Percentiles rank a stretch among this genome's conserved stretches.
These are phyloP conservation scores for Sericinus montela DNA, from an alignment of 2,888 invertebrate species.

Conservation along the genomic window DNA sequence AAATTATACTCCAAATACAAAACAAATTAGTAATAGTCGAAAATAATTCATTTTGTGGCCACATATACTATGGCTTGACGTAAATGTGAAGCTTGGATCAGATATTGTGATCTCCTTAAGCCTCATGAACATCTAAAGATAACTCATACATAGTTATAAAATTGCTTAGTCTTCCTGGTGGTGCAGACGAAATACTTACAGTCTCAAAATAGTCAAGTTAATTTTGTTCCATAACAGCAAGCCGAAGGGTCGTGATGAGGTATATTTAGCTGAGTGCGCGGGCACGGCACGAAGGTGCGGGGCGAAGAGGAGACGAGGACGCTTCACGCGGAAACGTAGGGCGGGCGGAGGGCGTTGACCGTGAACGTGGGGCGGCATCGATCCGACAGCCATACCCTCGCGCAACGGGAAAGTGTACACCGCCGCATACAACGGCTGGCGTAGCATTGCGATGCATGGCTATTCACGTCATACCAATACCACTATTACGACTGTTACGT, in stretches of 20 bases:
- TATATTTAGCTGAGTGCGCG: slow-evolving; percentile 61
- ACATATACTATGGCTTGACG: no score
- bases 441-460: slow-evolving; percentile 16
- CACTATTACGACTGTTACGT: slow-evolving; percentile 9
- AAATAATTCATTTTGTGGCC: no score
- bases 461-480: slow-evolving; percentile 13
- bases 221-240: slow-evolving; percentile 70
- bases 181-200: slow-evolving; percentile 40
- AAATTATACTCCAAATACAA: no score
- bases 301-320: slow-evolving; percentile 35
- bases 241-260: slow-evolving; percentile 61
- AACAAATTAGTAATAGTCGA: no score
- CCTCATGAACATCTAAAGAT: background rate
- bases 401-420: slow-evolving; percentile 69
- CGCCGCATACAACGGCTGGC: slow-evolving; percentile 20
- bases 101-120: no score
- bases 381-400: slow-evolving; percentile 75
- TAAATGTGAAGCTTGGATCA: no score
- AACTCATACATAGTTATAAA: slow-evolving; percentile 26
- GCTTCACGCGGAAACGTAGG: slow-evolving; percentile 72
- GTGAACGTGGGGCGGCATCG: slow-evolving; percentile 77
- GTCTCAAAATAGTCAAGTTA: slow-evolving; percentile 68
- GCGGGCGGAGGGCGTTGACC: slow-evolving; percentile 79
- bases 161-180: slow-evolving; percentile 31
- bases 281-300: slow-evolving; percentile 27